phyloP scores from a whole-genome alignment of 2,113 vertebrate genomes.

The Halichoeres trimaculatus region DNA sequence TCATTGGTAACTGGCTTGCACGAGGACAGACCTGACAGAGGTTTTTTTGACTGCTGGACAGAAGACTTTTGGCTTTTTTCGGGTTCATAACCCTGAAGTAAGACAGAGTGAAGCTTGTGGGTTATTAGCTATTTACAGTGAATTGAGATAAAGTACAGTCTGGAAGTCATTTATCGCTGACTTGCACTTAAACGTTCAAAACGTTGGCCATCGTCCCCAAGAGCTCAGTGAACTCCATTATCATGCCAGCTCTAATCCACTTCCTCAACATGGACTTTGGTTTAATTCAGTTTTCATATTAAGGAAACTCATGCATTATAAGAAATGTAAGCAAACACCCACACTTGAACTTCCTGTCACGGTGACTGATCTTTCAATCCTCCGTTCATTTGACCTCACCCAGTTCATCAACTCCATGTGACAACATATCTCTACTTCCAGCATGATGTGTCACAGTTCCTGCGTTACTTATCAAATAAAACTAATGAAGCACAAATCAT shows the following conservation, averaged over 20 bases:
- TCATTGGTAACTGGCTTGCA: background rate
- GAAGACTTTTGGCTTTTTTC: no score
- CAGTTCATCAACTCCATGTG: slow-evolving; percentile 24
- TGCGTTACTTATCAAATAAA: no score
- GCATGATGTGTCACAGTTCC: slow-evolving; percentile 16
- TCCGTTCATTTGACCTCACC: slow-evolving; percentile 19
- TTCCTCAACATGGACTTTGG: background rate
- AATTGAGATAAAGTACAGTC: no score
- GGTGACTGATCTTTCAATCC: background rate
- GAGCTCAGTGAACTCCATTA: background rate
- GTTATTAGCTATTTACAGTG: no score
- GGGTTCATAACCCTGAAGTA: no score
- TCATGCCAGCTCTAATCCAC: background rate
- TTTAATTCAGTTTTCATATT: background rate
- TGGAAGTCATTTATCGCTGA: no score
- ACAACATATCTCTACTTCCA: background rate
- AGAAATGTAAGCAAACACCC: slow-evolving; percentile 1
- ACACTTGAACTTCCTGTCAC: slow-evolving; percentile 9
- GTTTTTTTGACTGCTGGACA: no score
- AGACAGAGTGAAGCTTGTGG: no score
- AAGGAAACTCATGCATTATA: no score
- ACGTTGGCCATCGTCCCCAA: background rate
- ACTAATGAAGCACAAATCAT: background rate
- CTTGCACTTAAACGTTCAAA: no score
- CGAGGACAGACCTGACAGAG: no score